Base-by-base conservation (phyloP, 2,888 invertebrate genomes). In the Microctonus hyperodae region DNA sequence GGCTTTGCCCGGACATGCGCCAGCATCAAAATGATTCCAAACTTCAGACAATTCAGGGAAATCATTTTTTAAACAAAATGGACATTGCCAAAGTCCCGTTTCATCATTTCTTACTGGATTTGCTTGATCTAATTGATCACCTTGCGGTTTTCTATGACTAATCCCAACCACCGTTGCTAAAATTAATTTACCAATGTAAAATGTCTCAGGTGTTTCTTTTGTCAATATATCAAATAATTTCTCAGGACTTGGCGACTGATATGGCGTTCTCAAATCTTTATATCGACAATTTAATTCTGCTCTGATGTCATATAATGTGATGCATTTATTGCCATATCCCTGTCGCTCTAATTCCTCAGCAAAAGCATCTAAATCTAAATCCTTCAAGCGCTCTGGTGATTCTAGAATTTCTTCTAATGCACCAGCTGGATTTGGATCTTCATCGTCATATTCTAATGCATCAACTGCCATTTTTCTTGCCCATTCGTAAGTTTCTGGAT, bases 381-480 rank as follows among this genome's bases (percentile, higher is more conserved):
- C 99, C 83, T 96, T 96, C 28, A 97, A 85, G 74, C 96, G 88
- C 80, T 97, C 97, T 0, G 98, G 98, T 9, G 95, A 92, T 83
- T 98, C 97, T 0, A 99, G 86, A 79, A 99, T 98, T 84, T 98
- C 98, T 84, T 98, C 98, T 28, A 99, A 86, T 13, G 99, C 98
- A 0, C 96, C 96, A 0, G 98, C 97, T 0, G 98, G 97, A 85
- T 97, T 97, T 0, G 94, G 93, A 74, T 96, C 97, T 81, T 97
- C 97, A 79, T 98, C 98, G 79, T 98, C 98, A 77, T 98, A 97
- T 78, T 99, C 99, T 56, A 99, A 86, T 0, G 99, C 99, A 85
- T 99, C 99, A 0, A 98, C 97, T 0, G 99, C 99, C 98, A 99
- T 99, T 86, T 99, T 99, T 48, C 98, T 88, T 0, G 99, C 99